phyloP scores from a whole-genome alignment of 2,113 vertebrate genomes.

The Takifugu flavidus region DNA sequence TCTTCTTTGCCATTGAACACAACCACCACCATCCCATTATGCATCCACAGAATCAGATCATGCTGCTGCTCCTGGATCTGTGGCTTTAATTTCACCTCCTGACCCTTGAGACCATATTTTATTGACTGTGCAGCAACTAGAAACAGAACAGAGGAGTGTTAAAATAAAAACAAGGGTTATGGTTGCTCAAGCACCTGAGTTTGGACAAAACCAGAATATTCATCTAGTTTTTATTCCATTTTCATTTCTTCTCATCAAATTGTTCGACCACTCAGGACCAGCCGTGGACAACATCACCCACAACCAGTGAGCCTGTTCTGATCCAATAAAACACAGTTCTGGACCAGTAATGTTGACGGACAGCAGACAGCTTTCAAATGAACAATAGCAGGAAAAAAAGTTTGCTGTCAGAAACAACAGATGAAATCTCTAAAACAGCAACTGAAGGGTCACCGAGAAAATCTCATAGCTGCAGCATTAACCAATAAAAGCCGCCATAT shows the following conservation, averaged over 20 bases:
- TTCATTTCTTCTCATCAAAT: too few species aligned
- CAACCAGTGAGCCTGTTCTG: too few species aligned
- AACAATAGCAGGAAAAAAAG: too few species aligned
- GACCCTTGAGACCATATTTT: constrained; percentile 30
- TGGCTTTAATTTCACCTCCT: neutral
- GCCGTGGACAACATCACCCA: too few species aligned
- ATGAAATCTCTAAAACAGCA: too few species aligned
- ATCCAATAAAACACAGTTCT: neutral
- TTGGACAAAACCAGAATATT: neutral
- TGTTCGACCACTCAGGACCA: too few species aligned
- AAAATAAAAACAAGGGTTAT: neutral
- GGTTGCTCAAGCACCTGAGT: neutral
- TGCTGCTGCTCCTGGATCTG: neutral
- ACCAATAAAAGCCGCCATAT: too few species aligned
- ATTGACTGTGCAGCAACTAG: constrained; percentile 17
- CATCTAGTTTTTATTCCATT: too few species aligned
- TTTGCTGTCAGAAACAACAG: too few species aligned
- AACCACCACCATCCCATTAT: constrained; percentile 17
- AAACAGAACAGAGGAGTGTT: neutral
- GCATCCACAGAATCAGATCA: constrained; percentile 58
- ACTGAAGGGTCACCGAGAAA: too few species aligned
- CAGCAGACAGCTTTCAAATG: too few species aligned
- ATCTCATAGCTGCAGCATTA: too few species aligned
- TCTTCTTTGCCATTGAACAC: constrained; percentile 34
- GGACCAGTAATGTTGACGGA: neutral